These are phyloP conservation scores for Hypotaenidia philippensis DNA, from an alignment of 2,797 vertebrate species.

Conservation along the genomic window DNA sequence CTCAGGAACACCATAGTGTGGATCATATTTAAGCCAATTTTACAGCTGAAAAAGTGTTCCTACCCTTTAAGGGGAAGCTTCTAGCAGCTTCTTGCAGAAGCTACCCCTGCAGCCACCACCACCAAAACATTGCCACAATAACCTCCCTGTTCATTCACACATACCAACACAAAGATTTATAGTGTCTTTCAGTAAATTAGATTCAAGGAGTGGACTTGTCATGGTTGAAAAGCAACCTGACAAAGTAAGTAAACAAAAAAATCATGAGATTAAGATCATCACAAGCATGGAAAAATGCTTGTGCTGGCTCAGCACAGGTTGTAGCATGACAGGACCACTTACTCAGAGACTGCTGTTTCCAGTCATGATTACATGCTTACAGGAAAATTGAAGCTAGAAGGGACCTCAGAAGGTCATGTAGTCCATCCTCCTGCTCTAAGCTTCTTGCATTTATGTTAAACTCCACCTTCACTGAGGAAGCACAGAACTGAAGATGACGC, in stretches of 20 bases:
- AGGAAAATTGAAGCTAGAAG: neutral
- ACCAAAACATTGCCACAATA: too few species aligned
- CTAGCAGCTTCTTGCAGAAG: too few species aligned
- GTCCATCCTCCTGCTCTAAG: neutral
- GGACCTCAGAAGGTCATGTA: neutral
- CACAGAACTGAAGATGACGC: neutral
- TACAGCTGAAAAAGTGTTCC: neutral
- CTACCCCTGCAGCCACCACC: too few species aligned
- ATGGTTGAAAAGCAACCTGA: neutral
- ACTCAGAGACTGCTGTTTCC: neutral
- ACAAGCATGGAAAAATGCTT: neutral
- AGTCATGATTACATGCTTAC: neutral
- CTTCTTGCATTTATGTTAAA: neutral
- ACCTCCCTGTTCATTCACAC: neutral
- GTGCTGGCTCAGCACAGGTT: neutral
- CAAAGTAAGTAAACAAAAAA: neutral
- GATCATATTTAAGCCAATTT: neutral
- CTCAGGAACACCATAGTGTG: neutral
- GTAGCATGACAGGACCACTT: neutral
- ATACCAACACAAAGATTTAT: neutral
- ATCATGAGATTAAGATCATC: neutral
- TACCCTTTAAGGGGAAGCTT: neutral
- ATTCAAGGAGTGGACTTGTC: neutral
- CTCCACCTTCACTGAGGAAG: neutral
- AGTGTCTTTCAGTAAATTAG: neutral